Conservation (phyloP, 2,797 vertebrate genomes). For the Taeniopygia guttata region DNA sequence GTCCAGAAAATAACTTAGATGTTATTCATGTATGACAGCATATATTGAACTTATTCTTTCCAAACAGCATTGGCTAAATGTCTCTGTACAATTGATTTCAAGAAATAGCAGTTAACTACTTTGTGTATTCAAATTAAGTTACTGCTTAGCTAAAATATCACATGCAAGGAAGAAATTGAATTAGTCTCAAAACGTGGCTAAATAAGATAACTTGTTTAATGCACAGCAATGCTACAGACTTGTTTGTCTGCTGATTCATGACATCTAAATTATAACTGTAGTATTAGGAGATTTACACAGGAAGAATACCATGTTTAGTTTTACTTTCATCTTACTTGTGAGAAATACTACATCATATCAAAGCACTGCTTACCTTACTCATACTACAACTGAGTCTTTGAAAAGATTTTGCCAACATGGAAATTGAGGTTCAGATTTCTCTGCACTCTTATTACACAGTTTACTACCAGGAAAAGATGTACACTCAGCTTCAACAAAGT, state of each 20-base stretch:
- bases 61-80: constrained; percentile 29
- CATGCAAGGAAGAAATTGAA: background rate
- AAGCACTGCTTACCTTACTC: background rate
- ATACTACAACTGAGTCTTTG: background rate
- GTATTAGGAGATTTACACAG: background rate
- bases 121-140: constrained; percentile 54
- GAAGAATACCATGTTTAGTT: background rate
- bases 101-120: constrained; percentile 25
- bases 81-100: constrained; percentile 36
- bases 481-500: background rate
- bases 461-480: background rate
- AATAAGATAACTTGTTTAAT: constrained; percentile 22
- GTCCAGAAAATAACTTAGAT: background rate
- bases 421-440: background rate
- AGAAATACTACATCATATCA: background rate
- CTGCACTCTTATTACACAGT: background rate
- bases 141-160: constrained; percentile 29
- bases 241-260: background rate
- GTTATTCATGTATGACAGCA: constrained; percentile 24
- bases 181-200: background rate
- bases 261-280: background rate
- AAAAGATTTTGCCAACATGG: background rate
- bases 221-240: background rate
- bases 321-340: background rate
- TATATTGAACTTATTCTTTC: constrained; percentile 26